phyloP scores from a whole-genome alignment of 2,797 vertebrate species.

The Miichthys miiuy region DNA sequence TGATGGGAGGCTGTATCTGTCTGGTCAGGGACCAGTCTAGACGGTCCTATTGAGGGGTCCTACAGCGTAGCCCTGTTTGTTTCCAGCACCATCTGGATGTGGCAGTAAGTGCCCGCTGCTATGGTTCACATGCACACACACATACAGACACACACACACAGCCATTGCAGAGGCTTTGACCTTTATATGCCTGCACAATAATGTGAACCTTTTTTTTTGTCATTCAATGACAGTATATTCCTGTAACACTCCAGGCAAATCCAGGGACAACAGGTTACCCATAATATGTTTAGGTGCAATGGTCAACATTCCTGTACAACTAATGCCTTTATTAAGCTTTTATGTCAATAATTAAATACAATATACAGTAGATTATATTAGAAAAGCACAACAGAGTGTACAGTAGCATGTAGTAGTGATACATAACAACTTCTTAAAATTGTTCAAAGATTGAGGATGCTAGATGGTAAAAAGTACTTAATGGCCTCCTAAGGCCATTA shows the following conservation, averaged over 20 bases:
- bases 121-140: slow-evolving; percentile 70
- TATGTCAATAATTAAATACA: not conserved
- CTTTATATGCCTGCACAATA: slow-evolving; percentile 30
- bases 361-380: not conserved
- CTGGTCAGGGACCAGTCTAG: slow-evolving; percentile 99
- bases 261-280: slow-evolving; percentile 14
- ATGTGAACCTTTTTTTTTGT: slow-evolving; percentile 15
- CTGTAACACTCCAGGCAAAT: not conserved
- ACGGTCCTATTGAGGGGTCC: slow-evolving; percentile 98
- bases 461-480: slow-evolving; percentile 1
- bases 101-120: slow-evolving; percentile 89
- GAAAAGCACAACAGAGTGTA: not conserved
- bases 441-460: not conserved
- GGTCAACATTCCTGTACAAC: not conserved
- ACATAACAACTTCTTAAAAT: slow-evolving; percentile 1
- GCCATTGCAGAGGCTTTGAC: slow-evolving; percentile 85
- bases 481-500: not conserved
- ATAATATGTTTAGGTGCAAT: not conserved
- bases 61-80: slow-evolving; percentile 95
- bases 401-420: not conserved
- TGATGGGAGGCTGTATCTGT: slow-evolving; percentile 99
- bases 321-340: not conserved
- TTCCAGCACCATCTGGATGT: slow-evolving; percentile 98
- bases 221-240: slow-evolving; percentile 3
- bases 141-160: slow-evolving; percentile 44